phyloP scores from a whole-genome alignment of 2,113 vertebrate species.

The Dendrocopos noguchii region DNA sequence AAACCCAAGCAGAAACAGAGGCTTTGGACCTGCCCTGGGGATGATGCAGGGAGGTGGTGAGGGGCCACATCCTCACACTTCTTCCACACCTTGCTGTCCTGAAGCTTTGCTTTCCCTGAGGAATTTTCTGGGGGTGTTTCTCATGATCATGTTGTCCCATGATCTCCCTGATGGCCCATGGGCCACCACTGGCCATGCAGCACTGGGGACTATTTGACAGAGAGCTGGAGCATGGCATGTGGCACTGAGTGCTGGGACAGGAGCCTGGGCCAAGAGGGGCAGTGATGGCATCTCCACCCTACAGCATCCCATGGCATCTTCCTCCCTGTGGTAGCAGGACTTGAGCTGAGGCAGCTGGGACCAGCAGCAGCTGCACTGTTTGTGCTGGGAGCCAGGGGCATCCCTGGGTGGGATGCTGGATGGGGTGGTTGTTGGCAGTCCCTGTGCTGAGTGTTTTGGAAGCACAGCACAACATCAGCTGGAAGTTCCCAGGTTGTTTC shows the following conservation, averaged over 20 bases:
- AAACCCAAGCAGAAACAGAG: neutral
- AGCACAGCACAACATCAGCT: accelerated
- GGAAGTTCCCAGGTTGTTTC: neutral
- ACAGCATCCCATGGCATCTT: neutral
- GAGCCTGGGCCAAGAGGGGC: neutral
- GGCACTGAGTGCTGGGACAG: neutral
- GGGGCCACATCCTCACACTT: neutral
- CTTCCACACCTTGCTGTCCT: neutral
- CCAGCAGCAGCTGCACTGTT: neutral
- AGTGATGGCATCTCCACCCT: neutral
- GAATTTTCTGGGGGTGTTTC: neutral
- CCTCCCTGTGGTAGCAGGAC: neutral
- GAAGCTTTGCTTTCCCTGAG: neutral
- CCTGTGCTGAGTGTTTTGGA: accelerated
- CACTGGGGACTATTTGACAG: neutral
- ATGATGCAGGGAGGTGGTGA: neutral
- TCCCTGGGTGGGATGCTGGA: neutral
- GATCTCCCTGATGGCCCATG: neutral
- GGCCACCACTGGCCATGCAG: neutral
- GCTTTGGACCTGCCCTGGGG: neutral
- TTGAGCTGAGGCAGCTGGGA: neutral
- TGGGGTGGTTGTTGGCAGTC: neutral
- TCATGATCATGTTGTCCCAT: neutral
- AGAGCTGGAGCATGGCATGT: neutral
- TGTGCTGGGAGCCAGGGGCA: accelerated